Evolutionary conservation across 1,140 invertebrate genomes (phyloP).

Genomic region (Aradophagus sp.): DNA sequence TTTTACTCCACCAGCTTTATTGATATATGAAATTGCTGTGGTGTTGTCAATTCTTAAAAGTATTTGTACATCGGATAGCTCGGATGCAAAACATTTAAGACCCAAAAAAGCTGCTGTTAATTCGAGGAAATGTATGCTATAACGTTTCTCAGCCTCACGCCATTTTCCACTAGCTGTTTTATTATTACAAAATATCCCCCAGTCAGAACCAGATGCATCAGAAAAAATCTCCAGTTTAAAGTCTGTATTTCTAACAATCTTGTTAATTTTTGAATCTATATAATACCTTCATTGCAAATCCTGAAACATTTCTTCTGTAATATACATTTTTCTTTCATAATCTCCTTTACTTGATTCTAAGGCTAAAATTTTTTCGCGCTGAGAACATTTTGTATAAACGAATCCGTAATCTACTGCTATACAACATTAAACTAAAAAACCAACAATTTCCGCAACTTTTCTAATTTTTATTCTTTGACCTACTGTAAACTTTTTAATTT

Average conservation of each 20-base stretch:
- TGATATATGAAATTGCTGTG: constrained; percentile 31
- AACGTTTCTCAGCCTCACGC: constrained; percentile 41
- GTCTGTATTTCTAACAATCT: constrained; percentile 11
- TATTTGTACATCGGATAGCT: constrained; percentile 18
- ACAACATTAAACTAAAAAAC: constrained; percentile 56
- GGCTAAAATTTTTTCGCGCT: constrained; percentile 35
- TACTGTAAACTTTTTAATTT: constrained; percentile 17
- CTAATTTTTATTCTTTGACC: constrained; percentile 47
- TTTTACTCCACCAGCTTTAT: constrained; percentile 20
- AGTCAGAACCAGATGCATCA: constrained; percentile 64
- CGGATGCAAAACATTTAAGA: constrained; percentile 62
- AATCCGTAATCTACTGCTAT: constrained; percentile 44
- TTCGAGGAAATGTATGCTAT: constrained; percentile 67
- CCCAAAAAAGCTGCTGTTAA: constrained; percentile 60
- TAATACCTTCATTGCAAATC: constrained; percentile 29
- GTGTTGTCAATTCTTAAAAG: constrained; percentile 38
- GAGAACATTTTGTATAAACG: constrained; percentile 31
- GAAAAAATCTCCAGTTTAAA: constrained; percentile 64
- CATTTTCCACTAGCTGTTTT: constrained; percentile 54
- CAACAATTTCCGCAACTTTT: constrained; percentile 47
- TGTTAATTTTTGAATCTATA: constrained; percentile 9
- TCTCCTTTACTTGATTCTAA: constrained; percentile 27
- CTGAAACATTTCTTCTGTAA: constrained; percentile 19
- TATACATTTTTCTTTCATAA: constrained; percentile 23
- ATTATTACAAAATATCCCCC: constrained; percentile 60